These are phyloP conservation scores for Cistogaster globosa DNA, from an alignment of 2,888 invertebrate genomes.

Conservation along the genomic window DNA sequence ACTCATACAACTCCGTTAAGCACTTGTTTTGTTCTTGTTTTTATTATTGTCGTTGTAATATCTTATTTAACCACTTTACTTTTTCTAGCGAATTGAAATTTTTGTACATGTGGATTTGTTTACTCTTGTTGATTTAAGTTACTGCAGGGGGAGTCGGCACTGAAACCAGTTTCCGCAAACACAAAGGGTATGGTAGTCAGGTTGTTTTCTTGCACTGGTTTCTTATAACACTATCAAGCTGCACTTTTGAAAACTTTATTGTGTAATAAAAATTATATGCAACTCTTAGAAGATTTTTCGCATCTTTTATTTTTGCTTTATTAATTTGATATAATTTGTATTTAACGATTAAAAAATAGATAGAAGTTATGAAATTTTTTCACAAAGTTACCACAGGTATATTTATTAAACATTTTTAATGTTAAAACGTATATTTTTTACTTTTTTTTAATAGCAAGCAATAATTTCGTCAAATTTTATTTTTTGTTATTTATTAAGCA, in stretches of 20 bases:
- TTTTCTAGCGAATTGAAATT: constrained; percentile 74
- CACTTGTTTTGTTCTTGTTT: constrained; percentile 48
- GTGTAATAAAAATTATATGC: too few species aligned
- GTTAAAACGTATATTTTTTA: neutral
- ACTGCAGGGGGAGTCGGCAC: constrained; percentile 17
- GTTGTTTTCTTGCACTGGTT: constrained; percentile 7
- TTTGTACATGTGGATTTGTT: neutral
- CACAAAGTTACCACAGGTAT: too few species aligned
- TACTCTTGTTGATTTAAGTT: constrained; percentile 2
- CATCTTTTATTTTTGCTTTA: neutral
- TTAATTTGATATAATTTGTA: neutral
- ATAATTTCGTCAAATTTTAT: constrained; percentile 30
- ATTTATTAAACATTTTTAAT: too few species aligned
- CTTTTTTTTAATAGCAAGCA: neutral
- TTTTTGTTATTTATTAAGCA: neutral
- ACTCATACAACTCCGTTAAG: constrained; percentile 29
- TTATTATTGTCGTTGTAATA: constrained; percentile 27
- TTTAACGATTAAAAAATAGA: neutral
- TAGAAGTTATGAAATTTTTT: neutral
- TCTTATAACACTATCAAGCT: constrained; percentile 7
- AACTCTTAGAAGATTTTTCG: too few species aligned
- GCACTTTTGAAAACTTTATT: constrained; percentile 5
- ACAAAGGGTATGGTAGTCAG: constrained; percentile 63
- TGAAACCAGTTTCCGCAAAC: constrained; percentile 75
- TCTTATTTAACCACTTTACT: constrained; percentile 63